Percentiles rank a stretch among this genome's conserved stretches.
phyloP scores from a whole-genome alignment of 30 jellyfish, hydroid and myxozoan genomes.

The Aurelia coerulea region DNA sequence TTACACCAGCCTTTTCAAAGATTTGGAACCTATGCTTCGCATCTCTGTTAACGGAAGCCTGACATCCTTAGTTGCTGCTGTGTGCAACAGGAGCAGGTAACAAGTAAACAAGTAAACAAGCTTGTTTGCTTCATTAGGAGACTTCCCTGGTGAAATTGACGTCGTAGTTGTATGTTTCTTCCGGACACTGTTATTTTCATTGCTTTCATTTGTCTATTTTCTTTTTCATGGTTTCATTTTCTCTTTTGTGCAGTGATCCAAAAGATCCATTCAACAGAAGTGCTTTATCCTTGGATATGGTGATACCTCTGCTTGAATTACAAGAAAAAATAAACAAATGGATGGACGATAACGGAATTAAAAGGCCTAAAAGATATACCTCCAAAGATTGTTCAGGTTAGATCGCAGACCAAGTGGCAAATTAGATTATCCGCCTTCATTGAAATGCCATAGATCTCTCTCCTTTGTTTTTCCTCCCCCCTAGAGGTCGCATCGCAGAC shows the following conservation, averaged over 20 bases:
- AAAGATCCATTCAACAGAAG: constrained; percentile 99
- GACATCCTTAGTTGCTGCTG: no score
- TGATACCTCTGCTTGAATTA: constrained; percentile 80
- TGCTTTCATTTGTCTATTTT: not conserved
- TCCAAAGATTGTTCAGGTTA: constrained; percentile 87
- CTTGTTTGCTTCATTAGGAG: not conserved
- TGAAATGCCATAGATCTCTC: no score
- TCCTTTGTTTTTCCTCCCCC: no score
- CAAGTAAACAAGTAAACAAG: not conserved
- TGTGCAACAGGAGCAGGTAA: no score
- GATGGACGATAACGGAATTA: constrained; percentile 87
- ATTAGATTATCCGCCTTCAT: no score
- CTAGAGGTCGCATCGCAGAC: no score
- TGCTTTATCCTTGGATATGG: constrained; percentile 93
- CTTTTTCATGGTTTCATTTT: no score
- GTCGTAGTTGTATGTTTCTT: not conserved
- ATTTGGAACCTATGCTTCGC: no score
- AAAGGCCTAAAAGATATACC: constrained; percentile 44
- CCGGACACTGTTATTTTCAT: not conserved
- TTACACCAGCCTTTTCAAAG: no score
- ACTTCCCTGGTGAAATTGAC: not conserved
- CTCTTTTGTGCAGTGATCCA: constrained; percentile 69
- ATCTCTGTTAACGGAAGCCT: no score
- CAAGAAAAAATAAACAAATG: constrained; percentile 82
- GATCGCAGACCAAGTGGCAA: not conserved